Percentiles rank a stretch among this genome's conserved stretches.
Conservation (phyloP, 2,113 vertebrate genomes). For the Coregonus clupeaformis region DNA sequence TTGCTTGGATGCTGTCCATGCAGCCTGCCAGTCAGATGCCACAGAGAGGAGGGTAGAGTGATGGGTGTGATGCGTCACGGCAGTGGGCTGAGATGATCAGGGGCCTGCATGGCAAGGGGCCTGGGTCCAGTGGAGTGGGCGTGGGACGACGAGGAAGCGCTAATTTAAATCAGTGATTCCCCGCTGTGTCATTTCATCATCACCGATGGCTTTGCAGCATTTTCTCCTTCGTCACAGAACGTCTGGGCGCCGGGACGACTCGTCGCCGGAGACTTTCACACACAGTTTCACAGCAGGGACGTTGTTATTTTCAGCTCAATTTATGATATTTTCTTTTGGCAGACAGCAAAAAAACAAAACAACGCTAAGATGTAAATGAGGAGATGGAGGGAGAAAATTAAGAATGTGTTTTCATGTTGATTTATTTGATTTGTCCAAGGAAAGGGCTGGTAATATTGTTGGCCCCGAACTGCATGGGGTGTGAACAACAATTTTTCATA, state of each 20-base stretch:
- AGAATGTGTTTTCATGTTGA: neutral
- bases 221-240: constrained; percentile 54
- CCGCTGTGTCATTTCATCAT: constrained; percentile 55
- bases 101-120: constrained; percentile 19
- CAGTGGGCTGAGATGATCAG: constrained; percentile 28
- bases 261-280: neutral
- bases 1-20: neutral
- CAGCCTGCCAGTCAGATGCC: constrained; percentile 33
- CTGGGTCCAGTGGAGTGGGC: constrained; percentile 14
- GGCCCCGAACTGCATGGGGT: too few species aligned
- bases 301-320: constrained; percentile 53
- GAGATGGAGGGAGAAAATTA: neutral
- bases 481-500: too few species aligned
- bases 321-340: constrained; percentile 18
- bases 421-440: too few species aligned
- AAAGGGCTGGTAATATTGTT: too few species aligned
- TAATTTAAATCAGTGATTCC: constrained; percentile 55
- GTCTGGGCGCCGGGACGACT: constrained; percentile 39
- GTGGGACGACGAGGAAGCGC: constrained; percentile 52
- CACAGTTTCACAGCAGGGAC: constrained; percentile 40
- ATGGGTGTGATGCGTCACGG: constrained; percentile 31
- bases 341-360: constrained; percentile 38
- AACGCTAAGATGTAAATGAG: constrained; percentile 12
- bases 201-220: constrained; percentile 32
- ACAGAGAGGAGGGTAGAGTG: constrained; percentile 9